Evolutionary conservation across 2,888 invertebrate genomes (phyloP).

Genomic region (Bellardia pandia): DNA sequence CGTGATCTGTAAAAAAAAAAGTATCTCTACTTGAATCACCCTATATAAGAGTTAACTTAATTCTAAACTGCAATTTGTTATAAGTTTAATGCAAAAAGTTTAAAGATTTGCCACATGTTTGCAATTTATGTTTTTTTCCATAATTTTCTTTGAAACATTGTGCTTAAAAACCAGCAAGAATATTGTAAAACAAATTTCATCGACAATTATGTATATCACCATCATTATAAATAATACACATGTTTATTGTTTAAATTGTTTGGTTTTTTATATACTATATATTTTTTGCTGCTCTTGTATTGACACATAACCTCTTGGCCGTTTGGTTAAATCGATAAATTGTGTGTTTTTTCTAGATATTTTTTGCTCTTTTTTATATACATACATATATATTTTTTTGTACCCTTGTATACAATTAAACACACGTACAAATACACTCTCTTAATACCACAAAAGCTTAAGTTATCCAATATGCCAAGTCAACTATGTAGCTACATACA

Average conservation of each 20-base stretch:
- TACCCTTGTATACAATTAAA: conserved; percentile 38
- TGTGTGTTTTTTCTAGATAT: conserved; percentile 2
- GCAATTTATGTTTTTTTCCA: too few relatives aligned
- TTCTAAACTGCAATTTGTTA: too few relatives aligned
- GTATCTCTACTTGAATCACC: too few relatives aligned
- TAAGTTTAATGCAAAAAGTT: too few relatives aligned
- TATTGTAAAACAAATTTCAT: not conserved
- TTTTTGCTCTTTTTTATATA: not conserved
- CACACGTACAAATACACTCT: not conserved
- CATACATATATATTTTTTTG: too few relatives aligned
- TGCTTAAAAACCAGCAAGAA: too few relatives aligned
- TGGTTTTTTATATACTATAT: not conserved
- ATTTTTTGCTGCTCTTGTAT: conserved; percentile 20
- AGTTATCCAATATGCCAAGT: conserved; percentile 43
- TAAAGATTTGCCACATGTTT: too few relatives aligned
- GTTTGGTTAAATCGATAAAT: conserved; percentile 57
- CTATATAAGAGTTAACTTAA: too few relatives aligned
- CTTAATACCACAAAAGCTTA: conserved; percentile 45
- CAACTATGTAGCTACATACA: conserved; percentile 5
- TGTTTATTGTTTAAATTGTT: conserved; percentile 20
- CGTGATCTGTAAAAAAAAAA: too few relatives aligned
- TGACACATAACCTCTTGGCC: conserved; percentile 42
- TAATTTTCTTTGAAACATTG: too few relatives aligned
- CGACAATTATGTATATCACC: conserved; percentile 1
- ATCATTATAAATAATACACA: not conserved